Conservation (phyloP, 1,140 invertebrate genomes). For the Thrips palmi region DNA sequence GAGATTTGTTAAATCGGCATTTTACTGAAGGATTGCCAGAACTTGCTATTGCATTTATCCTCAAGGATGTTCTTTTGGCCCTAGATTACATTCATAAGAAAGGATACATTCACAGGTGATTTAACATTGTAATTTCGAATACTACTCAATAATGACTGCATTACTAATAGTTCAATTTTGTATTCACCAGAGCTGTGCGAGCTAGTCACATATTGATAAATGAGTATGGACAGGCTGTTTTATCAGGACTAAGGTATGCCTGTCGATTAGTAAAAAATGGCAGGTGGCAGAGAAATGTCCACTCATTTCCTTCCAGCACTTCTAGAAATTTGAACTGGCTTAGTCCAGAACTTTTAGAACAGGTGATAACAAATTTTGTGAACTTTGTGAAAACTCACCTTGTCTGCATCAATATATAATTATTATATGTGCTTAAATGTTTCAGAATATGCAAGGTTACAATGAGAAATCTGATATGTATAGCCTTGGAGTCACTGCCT, state of each 20-base stretch:
- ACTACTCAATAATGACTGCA: background rate
- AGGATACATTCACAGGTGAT: conserved; percentile 67
- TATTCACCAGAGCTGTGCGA: conserved; percentile 45
- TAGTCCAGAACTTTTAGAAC: conserved; percentile 77
- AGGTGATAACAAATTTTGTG: conserved; percentile 27
- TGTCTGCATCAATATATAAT: conserved; percentile 6
- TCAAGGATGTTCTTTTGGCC: conserved; percentile 57
- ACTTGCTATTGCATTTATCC: conserved; percentile 54
- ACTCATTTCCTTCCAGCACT: conserved; percentile 50
- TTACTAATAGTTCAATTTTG: conserved; percentile 11
- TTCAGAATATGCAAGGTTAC: conserved; percentile 68
- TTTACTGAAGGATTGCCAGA: conserved; percentile 66
- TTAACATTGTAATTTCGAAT: conserved; percentile 5
- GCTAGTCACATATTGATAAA: conserved; percentile 70
- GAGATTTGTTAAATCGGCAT: conserved; percentile 55
- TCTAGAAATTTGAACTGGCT: conserved; percentile 65
- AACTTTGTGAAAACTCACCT: too few relatives aligned
- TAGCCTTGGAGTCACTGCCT: conserved; percentile 69
- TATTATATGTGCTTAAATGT: conserved; percentile 1
- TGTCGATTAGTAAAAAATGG: conserved; percentile 51
- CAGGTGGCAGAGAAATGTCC: conserved; percentile 41
- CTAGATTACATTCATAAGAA: conserved; percentile 69
- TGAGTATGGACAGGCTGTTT: conserved; percentile 39
- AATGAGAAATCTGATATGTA: conserved; percentile 81
- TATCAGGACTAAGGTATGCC: conserved; percentile 62